A percentile compares a stretch with the other conserved stretches of the same genome.
phyloP scores from a whole-genome alignment of 2,888 invertebrate species.

The Lepidocyrtoides sp. region DNA sequence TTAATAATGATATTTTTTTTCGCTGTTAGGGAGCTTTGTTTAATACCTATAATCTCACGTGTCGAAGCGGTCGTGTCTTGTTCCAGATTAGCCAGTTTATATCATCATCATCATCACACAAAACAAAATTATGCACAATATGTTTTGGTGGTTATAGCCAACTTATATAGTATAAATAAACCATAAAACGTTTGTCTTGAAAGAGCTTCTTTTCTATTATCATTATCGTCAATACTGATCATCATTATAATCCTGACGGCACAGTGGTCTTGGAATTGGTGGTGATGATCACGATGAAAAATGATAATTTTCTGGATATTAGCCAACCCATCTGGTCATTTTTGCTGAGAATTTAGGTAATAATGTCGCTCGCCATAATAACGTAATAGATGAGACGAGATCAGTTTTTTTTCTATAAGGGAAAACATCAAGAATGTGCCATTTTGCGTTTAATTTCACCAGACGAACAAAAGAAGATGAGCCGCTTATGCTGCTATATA shows the following conservation, averaged over 20 bases:
- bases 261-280: too few relatives aligned
- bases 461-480: conserved; percentile 6
- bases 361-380: too few relatives aligned
- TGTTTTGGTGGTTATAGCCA: not conserved
- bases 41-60: conserved; percentile 58
- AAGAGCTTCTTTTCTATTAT: not conserved
- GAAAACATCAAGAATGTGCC: conserved; percentile 3
- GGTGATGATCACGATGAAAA: conserved; percentile 32
- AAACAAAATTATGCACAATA: not conserved
- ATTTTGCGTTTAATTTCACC: conserved; percentile 9
- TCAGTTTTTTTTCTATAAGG: conserved; percentile 33
- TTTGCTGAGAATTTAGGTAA: not conserved
- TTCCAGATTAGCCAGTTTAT: conserved; percentile 20
- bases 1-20: conserved; percentile 6
- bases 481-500: not conserved
- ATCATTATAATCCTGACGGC: conserved; percentile 38
- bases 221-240: conserved; percentile 38
- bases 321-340: conserved; percentile 59
- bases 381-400: not conserved
- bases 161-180: not conserved
- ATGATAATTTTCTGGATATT: conserved; percentile 68
- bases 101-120: not conserved
- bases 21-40: conserved; percentile 26
- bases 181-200: not conserved
- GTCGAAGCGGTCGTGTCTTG: conserved; percentile 52